Conservation (phyloP, 1,140 invertebrate genomes). For the Brachionus rotundiformis region DNA sequence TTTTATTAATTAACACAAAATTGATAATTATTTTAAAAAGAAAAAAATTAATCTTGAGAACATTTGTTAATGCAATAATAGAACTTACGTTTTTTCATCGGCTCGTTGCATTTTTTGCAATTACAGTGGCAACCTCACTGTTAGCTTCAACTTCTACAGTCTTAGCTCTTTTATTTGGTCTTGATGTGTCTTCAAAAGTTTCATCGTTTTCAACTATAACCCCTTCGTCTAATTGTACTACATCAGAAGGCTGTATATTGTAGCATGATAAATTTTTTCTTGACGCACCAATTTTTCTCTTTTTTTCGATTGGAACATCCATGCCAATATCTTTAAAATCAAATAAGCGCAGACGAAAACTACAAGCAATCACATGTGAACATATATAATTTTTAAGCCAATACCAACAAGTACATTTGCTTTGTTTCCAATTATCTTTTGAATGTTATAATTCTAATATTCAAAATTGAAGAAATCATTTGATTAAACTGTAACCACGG, state of each 20-base stretch:
- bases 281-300: conserved; percentile 5
- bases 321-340: conserved; percentile 23
- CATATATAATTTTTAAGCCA: conserved; percentile 24
- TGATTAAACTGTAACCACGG: conserved; percentile 6
- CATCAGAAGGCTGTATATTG: conserved; percentile 19
- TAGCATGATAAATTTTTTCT: background rate
- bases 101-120: background rate
- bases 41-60: background rate
- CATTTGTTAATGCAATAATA: conserved; percentile 12
- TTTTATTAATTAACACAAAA: background rate
- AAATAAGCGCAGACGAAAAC: conserved; percentile 5
- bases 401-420: conserved; percentile 12
- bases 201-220: background rate
- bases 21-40: background rate
- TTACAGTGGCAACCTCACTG: background rate
- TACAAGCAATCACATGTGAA: conserved; percentile 22
- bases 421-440: conserved; percentile 33
- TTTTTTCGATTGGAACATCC: conserved; percentile 22
- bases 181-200: background rate
- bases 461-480: background rate
- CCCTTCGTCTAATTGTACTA: background rate
- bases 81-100: background rate
- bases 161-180: background rate
- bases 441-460: background rate
- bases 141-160: background rate